Evolutionary conservation across 2,888 invertebrate species (phyloP).

Genomic region (Noctua comes): DNA sequence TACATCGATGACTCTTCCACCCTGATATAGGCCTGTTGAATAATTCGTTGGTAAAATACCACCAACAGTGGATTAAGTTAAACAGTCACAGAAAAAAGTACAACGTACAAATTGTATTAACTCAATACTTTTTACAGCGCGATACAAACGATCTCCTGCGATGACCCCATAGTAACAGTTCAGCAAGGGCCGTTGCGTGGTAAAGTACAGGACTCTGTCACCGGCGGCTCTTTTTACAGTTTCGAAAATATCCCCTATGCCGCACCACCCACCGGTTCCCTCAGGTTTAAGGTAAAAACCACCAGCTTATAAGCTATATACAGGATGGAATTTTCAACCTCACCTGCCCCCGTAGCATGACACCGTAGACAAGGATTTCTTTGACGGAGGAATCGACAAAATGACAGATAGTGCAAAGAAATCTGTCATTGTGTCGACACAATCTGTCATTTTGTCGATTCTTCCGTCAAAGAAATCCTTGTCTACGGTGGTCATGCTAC

Average conservation of each 20-base stretch:
- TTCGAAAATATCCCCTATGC: constrained; percentile 88
- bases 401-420: no score
- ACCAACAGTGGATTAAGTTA: neutral
- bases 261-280: constrained; percentile 83
- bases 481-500: no score
- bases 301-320: neutral
- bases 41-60: neutral
- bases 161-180: constrained; percentile 68
- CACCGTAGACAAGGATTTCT: no score
- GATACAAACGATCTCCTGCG: neutral
- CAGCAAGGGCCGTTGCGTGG: constrained; percentile 74
- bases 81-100: neutral
- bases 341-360: no score
- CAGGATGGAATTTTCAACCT: no score
- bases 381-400: no score
- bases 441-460: no score
- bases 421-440: no score
- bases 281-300: constrained; percentile 86
- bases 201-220: constrained; percentile 60
- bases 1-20: neutral
- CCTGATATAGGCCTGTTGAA: neutral
- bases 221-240: constrained; percentile 69
- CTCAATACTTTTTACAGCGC: constrained; percentile 6
- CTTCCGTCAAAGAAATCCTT: no score
- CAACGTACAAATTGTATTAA: neutral